Base-by-base conservation (phyloP, 35 echinoderm and acorn worm species). In the Stichopus chloronotus region DNA sequence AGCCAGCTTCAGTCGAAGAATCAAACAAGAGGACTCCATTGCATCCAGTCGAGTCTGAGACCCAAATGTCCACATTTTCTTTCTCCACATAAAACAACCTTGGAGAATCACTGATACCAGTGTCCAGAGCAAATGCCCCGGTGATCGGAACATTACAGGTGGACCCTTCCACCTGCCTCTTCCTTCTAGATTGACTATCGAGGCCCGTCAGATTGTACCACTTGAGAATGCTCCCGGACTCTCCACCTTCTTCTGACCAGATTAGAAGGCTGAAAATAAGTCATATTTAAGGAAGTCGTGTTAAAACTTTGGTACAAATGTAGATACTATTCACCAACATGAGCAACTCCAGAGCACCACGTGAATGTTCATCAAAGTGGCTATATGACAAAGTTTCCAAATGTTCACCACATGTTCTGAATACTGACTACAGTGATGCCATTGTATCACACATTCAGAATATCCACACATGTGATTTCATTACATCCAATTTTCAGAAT, bases 1-100 rank as follows among this genome's bases (percentile, higher is more conserved):
- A 93, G 13, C 94, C 53, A 57, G 88, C 55, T 58, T 88, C 78
- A 12, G 55, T 82, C 13, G 94, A 63, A 23, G 87, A 92, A 86
- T 87, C 61, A 63, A 97, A 77, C 3, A 97, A 78, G 17, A 83
- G 7, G 10, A 72, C 76, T 71, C 94, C 95, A 56, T 93, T 91
- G 80, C 96, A 97, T 74, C 92, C 94, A 20, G 79, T 88, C 25
- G 90, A 43, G 76, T 97, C 96, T 57, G 92, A 88, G 9, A 65
- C 88, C 94, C 92, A 94, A 2, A 97, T 54, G 86, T 95, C 68
- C 63, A 88, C 72, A 10, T 56, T 72, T 9, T 25, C 58, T 76
- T 11, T 13, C 77, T 90, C 92, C 6, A 59, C 88, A 56, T 86
- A 97, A 53, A 92, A 97, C 9, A 97, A 8, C 9, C 19, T 63